Evolutionary conservation across 2,888 invertebrate species (phyloP), one percentile per base, ranked within the genome.

Genomic region (Ditula angustiorana): DNA sequence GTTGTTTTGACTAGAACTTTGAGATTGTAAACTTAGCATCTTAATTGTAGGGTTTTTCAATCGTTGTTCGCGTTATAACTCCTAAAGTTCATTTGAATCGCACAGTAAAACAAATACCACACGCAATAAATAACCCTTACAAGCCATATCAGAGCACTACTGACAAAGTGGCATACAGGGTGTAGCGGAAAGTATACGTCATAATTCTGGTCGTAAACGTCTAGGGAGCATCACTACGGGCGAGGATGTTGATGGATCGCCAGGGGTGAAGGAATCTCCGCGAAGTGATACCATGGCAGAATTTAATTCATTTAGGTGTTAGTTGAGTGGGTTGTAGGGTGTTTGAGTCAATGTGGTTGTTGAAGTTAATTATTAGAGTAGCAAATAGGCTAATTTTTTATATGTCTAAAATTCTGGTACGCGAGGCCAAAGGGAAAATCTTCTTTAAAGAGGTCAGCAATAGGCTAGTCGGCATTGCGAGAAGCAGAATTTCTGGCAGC

Each of bases 201-300:
- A 89, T 90, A 89, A 89, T 87, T 84, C 78, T 68, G 84, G 80
- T 87, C 86, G 87, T 90, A 88, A 88, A 88, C 74, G 88, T 88
- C 85, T 77, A 71, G 78, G 79, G 76, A 78, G 80, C 80, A 83
- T 80, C 81, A 78, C 69, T 73, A 70, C 49, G 56, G 79, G 75
- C 69, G 78, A 76, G 86, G 87, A 86, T 87, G 78, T 74, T 89
- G 90, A 90, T 88, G 87, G 89, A 90, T 90, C 80, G 79, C 73
- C 69, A 67, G 70, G 76, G 78, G 74, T 72, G 53, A 33, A 35
- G 53, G 53, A 23, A 53, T 53, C 53, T 28, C 46, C 26, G 26
- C 35, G 55, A 26, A 47, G 33, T 26, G 49, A 41, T 37, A 5
- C 55, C 10, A n/a, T 16, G 10, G 30, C 30, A 24, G 44, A 47